Evolutionary conservation across 2,113 vertebrate species (phyloP).

Genomic region (Anoura caudifer): DNA sequence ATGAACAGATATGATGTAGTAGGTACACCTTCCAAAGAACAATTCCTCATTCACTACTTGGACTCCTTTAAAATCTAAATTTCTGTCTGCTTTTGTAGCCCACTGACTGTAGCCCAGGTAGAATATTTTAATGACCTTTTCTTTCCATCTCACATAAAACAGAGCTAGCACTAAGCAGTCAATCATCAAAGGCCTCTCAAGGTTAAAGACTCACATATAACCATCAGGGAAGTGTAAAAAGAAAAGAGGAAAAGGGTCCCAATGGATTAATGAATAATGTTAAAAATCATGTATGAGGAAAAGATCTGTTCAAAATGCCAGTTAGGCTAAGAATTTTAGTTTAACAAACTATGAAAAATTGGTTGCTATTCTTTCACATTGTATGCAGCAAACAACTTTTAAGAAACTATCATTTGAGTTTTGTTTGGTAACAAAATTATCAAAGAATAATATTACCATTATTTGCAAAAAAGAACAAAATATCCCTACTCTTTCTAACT

Average conservation of each 20-base stretch:
- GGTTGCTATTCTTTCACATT: background rate
- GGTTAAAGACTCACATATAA: background rate
- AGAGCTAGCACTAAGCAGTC: background rate
- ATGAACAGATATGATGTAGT: background rate
- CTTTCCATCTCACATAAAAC: background rate
- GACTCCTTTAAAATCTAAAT: background rate
- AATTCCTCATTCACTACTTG: background rate
- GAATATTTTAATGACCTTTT: background rate
- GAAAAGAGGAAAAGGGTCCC: background rate
- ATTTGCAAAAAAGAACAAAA: background rate
- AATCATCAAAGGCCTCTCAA: background rate
- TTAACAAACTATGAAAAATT: background rate
- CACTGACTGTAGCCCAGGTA: background rate
- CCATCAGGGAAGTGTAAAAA: background rate
- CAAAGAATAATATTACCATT: background rate
- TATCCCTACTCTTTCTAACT: background rate
- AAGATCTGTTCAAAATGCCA: background rate
- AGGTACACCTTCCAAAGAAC: background rate
- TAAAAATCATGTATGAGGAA: background rate
- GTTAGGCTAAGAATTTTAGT: background rate
- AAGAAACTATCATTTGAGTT: background rate
- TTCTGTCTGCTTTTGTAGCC: background rate
- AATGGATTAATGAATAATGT: background rate
- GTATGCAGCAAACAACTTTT: background rate
- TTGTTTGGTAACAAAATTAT: background rate